Conservation (phyloP, 2,797 vertebrate genomes). For the Enteromius radiatus region DNA sequence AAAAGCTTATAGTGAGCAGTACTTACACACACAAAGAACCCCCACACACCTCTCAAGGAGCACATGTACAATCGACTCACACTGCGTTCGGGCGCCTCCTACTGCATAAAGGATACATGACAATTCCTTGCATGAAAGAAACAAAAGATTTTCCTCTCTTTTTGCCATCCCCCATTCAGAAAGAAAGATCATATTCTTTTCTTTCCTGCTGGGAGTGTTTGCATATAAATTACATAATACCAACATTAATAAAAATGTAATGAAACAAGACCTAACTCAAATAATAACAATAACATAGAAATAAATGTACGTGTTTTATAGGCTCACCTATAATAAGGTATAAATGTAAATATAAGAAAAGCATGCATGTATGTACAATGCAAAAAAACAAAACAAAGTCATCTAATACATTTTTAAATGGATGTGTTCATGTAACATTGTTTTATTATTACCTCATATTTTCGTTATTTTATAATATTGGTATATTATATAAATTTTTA, state of each 20-base stretch:
- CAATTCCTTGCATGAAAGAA: slow-evolving; percentile 16
- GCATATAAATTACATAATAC: background rate
- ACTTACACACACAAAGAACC: slow-evolving; percentile 25
- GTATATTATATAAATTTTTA: background rate
- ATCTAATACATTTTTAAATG: background rate
- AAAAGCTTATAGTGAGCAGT: slow-evolving; percentile 5
- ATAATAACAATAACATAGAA: background rate
- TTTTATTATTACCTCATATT: background rate
- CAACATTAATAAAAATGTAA: background rate
- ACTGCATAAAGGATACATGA: background rate
- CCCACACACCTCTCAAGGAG: background rate
- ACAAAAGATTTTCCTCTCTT: slow-evolving; percentile 30
- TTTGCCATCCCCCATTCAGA: slow-evolving; percentile 16
- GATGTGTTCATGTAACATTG: background rate
- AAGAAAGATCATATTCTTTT: background rate
- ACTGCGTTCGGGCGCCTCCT: slow-evolving; percentile 25
- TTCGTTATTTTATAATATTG: background rate
- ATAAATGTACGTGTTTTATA: background rate
- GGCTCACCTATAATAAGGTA: background rate
- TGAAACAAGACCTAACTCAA: background rate
- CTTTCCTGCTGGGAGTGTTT: background rate
- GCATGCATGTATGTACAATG: background rate
- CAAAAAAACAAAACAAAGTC: background rate
- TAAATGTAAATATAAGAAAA: background rate
- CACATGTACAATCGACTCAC: background rate